Percentiles rank a stretch among this genome's conserved stretches.
Conservation (phyloP, 1,140 invertebrate species). For the Calliphora vicina region DNA sequence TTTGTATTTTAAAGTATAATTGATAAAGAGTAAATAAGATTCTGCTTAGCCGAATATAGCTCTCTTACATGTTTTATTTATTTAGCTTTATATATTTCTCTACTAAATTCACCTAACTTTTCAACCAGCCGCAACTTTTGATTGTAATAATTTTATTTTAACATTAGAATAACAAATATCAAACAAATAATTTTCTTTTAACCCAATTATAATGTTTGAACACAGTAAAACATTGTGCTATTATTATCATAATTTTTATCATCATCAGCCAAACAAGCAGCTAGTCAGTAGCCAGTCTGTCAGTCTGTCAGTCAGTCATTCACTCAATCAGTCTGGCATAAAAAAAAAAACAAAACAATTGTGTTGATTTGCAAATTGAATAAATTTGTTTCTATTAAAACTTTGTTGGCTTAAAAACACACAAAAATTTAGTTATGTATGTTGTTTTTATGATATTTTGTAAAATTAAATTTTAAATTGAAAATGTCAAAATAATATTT, state of each 20-base stretch:
- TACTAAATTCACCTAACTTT: too few relatives aligned
- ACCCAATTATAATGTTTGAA: neutral
- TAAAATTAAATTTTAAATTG: neutral
- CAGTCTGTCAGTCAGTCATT: too few relatives aligned
- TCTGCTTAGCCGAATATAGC: too few relatives aligned
- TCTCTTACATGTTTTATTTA: too few relatives aligned
- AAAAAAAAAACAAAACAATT: too few relatives aligned
- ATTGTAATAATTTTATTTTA: neutral
- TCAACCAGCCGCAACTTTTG: too few relatives aligned
- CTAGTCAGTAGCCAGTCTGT: neutral
- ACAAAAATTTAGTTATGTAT: too few relatives aligned
- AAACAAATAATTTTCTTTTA: neutral
- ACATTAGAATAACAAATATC: neutral
- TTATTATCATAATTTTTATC: neutral
- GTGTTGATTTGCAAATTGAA: neutral
- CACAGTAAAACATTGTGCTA: neutral
- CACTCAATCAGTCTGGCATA: too few relatives aligned
- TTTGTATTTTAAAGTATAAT: too few relatives aligned
- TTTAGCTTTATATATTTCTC: too few relatives aligned
- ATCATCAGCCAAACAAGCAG: neutral
- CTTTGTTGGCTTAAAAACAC: too few relatives aligned
- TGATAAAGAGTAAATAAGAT: too few relatives aligned
- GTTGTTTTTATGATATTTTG: neutral
- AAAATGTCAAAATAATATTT: neutral
- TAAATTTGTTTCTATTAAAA: neutral